Evolutionary conservation across 2,797 vertebrate genomes (phyloP).

Genomic region (Picus viridis): DNA sequence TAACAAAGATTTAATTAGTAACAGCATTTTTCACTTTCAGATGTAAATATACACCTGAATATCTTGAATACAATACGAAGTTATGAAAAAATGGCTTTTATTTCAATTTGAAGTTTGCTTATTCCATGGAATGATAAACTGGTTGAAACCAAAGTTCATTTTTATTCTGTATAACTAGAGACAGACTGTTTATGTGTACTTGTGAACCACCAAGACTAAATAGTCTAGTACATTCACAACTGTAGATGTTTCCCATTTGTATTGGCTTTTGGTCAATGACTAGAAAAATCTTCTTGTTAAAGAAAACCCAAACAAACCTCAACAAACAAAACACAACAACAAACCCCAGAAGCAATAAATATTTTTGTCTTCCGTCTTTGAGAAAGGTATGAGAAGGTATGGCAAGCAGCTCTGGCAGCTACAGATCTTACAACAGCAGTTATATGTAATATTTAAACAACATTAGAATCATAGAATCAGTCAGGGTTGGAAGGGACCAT

Average conservation of each 20-base stretch:
- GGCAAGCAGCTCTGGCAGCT: not conserved
- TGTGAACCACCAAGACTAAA: not conserved
- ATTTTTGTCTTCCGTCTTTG: not conserved
- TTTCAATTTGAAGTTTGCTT: not conserved
- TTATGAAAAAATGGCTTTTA: not conserved
- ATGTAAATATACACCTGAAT: not conserved
- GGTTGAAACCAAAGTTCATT: not conserved
- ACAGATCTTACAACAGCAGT: not conserved
- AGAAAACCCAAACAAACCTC: not conserved
- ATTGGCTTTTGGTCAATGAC: not conserved
- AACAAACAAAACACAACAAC: no score
- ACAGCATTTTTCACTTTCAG: not conserved
- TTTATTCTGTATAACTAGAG: not conserved
- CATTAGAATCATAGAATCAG: no score
- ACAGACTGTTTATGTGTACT: not conserved
- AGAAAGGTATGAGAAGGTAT: not conserved
- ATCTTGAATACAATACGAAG: not conserved
- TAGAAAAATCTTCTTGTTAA: not conserved
- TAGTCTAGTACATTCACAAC: not conserved
- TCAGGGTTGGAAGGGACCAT: no score
- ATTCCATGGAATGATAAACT: not conserved
- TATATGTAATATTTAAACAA: conserved; percentile 49
- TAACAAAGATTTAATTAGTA: not conserved
- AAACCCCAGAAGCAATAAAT: no score
- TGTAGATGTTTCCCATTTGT: not conserved